Evolutionary conservation across 1,140 invertebrate genomes (phyloP).

Genomic region (Trinorchestia longiramus): DNA sequence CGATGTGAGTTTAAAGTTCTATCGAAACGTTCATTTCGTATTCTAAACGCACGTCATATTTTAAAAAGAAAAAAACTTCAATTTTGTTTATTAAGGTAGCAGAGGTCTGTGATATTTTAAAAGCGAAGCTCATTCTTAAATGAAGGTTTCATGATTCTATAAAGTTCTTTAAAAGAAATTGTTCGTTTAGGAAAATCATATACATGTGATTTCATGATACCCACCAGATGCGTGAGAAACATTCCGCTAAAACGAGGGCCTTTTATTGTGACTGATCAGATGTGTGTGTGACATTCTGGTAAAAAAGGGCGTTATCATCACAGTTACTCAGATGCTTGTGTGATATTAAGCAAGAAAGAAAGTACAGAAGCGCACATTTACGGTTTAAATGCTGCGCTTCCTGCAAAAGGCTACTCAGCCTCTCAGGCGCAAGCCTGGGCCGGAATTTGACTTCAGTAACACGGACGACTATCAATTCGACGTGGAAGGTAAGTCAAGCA

Average conservation of each 20-base stretch:
- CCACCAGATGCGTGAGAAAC: not conserved
- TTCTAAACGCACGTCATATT: not conserved
- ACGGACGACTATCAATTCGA: conserved; percentile 56
- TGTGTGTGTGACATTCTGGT: not conserved
- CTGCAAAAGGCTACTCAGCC: conserved; percentile 49
- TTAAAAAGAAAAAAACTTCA: not conserved
- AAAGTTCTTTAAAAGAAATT: not conserved
- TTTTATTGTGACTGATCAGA: not conserved
- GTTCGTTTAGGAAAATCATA: not conserved
- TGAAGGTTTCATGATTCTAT: not conserved
- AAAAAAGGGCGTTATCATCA: not conserved
- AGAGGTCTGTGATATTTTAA: not conserved
- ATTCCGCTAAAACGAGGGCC: not conserved
- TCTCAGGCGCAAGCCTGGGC: not conserved
- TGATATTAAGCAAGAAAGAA: not conserved
- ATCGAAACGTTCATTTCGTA: not conserved
- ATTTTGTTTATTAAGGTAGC: not conserved
- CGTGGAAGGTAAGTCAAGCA: conserved; percentile 48
- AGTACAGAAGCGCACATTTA: not conserved
- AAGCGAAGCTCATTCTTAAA: not conserved
- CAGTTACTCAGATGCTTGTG: not conserved
- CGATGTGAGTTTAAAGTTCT: not conserved
- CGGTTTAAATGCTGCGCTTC: conserved; percentile 5
- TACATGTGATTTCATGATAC: not conserved
- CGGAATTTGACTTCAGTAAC: conserved; percentile 56